Percentiles rank a stretch among this genome's conserved stretches.
Conservation (phyloP, 1,140 invertebrate genomes). For the Drosophila mojavensis region DNA sequence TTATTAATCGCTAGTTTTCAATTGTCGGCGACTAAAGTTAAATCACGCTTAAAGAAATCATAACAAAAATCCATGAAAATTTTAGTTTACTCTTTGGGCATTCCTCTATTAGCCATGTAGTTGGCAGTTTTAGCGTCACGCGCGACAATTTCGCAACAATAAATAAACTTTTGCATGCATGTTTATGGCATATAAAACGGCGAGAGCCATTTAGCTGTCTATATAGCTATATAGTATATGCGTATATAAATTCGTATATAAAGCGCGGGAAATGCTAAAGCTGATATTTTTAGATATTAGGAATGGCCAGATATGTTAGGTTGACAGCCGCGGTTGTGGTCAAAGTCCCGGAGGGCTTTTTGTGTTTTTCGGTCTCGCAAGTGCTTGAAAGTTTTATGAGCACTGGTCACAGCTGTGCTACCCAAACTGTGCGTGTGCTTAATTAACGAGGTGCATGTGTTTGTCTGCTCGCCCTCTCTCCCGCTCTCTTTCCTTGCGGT, state of each 20-base stretch:
- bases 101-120: background rate
- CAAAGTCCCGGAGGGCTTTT: background rate
- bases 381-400: conserved; percentile 10
- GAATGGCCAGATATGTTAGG: conserved; percentile 11
- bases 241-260: background rate
- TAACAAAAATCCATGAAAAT: background rate
- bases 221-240: background rate
- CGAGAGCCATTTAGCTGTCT: background rate
- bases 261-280: background rate
- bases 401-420: background rate
- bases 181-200: conserved; percentile 27
- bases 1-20: too few relatives aligned
- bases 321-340: background rate
- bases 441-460: conserved; percentile 20
- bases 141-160: conserved; percentile 8
- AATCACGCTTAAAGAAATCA: background rate
- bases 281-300: conserved; percentile 25
- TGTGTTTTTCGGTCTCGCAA: background rate
- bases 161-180: conserved; percentile 26
- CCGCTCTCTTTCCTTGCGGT: background rate
- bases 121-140: conserved; percentile 6
- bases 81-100: background rate
- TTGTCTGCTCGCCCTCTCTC: background rate
- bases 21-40: too few relatives aligned
- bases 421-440: conserved; percentile 3